Evolutionary conservation across 2,888 invertebrate genomes (phyloP).

Genomic region (Chrysotoxum bicinctum): DNA sequence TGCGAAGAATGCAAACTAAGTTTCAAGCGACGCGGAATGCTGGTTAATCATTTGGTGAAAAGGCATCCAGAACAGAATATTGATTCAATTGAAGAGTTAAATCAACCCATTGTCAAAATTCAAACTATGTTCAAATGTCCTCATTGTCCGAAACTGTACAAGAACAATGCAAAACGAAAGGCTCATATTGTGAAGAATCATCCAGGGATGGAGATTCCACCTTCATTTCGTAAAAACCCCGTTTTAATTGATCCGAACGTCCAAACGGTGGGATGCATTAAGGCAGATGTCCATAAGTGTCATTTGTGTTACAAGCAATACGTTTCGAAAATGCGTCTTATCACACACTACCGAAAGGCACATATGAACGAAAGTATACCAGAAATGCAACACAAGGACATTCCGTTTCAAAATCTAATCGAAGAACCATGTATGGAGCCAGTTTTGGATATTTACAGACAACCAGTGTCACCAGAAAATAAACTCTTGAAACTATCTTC

Average conservation of each 20-base stretch:
- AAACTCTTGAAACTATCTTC: conserved; percentile 75
- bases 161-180: conserved; percentile 92
- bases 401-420: conserved; percentile 11
- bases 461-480: conserved; percentile 75
- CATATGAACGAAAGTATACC: conserved; percentile 82
- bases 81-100: conserved; percentile 87
- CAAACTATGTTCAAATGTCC: conserved; percentile 92
- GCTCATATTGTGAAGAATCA: conserved; percentile 91
- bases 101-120: conserved; percentile 89
- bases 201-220: conserved; percentile 85
- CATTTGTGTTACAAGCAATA: conserved; percentile 94
- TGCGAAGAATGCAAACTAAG: conserved; percentile 88
- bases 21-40: conserved; percentile 92
- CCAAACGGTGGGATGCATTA: conserved; percentile 88
- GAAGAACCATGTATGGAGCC: conserved; percentile 51
- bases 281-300: conserved; percentile 87
- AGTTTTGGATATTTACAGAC: conserved; percentile 62
- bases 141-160: conserved; percentile 92
- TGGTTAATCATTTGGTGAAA: conserved; percentile 92
- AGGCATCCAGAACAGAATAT: conserved; percentile 86
- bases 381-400: neutral
- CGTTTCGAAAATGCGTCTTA: conserved; percentile 88
- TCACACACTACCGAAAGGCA: conserved; percentile 87
- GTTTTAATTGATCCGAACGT: conserved; percentile 85
- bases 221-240: conserved; percentile 80